A percentile compares a stretch with the other conserved stretches of the same genome.
Evolutionary conservation across 2,113 vertebrate genomes (phyloP).

Genomic region (Amia ocellicauda): DNA sequence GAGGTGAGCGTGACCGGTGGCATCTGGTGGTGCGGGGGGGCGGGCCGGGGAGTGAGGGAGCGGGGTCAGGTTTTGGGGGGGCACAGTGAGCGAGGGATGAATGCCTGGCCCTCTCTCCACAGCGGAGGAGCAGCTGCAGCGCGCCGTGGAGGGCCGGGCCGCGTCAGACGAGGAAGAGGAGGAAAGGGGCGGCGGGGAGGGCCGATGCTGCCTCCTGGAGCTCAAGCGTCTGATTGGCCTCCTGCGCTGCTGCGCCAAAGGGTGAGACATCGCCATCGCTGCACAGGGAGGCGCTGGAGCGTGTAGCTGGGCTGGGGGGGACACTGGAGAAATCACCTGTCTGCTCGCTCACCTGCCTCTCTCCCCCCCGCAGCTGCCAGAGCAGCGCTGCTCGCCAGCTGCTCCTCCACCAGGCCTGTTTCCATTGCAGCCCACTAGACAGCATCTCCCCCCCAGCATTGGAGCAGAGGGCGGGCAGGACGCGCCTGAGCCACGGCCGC

Average conservation of each 20-base stretch:
- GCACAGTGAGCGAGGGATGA: neutral
- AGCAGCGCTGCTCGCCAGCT: slow-evolving; percentile 27
- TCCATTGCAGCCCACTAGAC: neutral
- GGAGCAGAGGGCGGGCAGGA: slow-evolving; percentile 17
- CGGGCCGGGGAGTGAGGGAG: too few species aligned
- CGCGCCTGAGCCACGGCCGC: neutral
- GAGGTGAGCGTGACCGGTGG: slow-evolving; percentile 35
- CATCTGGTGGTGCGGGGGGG: too few species aligned
- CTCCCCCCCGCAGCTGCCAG: slow-evolving; percentile 42
- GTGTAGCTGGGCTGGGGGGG: too few species aligned
- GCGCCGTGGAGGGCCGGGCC: slow-evolving; percentile 67
- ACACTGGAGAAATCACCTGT: too few species aligned
- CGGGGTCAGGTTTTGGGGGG: neutral
- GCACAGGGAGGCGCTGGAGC: too few species aligned
- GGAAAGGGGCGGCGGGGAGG: slow-evolving; percentile 33
- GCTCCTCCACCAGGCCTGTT: slow-evolving; percentile 26
- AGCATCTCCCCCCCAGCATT: neutral
- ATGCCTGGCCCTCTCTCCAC: neutral
- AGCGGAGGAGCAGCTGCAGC: slow-evolving; percentile 58
- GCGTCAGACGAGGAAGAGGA: slow-evolving; percentile 71
- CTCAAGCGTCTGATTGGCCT: slow-evolving; percentile 41
- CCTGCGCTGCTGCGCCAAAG: slow-evolving; percentile 43
- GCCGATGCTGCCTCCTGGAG: slow-evolving; percentile 39
- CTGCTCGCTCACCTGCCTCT: neutral
- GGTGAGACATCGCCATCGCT: too few species aligned